A percentile compares a stretch with the other conserved stretches of the same genome.
phyloP scores from a whole-genome alignment of 2,113 vertebrate genomes.

The Lonchura striata region DNA sequence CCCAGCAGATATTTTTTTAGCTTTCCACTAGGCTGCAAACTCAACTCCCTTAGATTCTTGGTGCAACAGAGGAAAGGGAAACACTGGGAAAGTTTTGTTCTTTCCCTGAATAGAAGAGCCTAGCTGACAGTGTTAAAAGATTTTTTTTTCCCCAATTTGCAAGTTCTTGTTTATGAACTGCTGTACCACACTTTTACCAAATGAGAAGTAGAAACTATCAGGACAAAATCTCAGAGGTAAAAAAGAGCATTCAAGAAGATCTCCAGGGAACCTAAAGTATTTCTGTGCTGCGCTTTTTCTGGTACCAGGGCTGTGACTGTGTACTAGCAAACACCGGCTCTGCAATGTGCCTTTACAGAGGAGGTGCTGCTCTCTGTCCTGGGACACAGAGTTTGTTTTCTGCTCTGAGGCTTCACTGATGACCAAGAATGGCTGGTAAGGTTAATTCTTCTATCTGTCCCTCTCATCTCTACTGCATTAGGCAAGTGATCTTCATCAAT shows the following conservation, averaged over 20 bases:
- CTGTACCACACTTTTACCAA: not conserved
- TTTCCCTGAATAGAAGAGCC: not conserved
- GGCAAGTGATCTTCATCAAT: not conserved
- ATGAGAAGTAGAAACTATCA: not conserved
- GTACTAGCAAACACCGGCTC: not conserved
- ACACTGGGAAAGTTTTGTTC: not conserved
- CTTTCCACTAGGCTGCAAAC: not conserved
- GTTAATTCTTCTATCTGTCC: not conserved
- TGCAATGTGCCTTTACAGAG: fast-evolving
- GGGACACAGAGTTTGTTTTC: not conserved
- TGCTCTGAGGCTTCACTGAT: not conserved
- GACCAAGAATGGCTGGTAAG: not conserved
- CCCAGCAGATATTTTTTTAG: not conserved
- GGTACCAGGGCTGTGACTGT: fast-evolving
- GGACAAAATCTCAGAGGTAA: not conserved
- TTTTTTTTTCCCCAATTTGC: fast-evolving
- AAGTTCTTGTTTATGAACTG: not conserved
- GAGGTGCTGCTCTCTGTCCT: not conserved
- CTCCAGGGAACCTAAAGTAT: not conserved
- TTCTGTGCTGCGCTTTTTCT: not conserved
- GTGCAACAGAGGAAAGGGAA: not conserved
- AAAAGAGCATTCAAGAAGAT: not conserved
- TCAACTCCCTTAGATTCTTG: not conserved
- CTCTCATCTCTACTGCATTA: not conserved
- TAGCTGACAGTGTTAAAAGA: not conserved